Evolutionary conservation across 2,888 invertebrate genomes (phyloP), one percentile per base, ranked within the genome.

Genomic region (Chaitophorus viminalis): DNA sequence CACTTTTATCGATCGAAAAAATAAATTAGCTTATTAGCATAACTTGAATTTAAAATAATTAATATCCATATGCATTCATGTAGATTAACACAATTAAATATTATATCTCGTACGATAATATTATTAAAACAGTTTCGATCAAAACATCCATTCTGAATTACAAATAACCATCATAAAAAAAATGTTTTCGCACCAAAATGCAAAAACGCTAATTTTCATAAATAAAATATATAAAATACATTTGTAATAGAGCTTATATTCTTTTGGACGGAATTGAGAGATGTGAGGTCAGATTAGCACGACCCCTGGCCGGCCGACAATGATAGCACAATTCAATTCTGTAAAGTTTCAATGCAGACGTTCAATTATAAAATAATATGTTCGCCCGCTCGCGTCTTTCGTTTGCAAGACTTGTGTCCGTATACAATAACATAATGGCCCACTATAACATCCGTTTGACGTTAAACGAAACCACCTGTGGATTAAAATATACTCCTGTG

Each of bases 391-490:
- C 46, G 14, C 46, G 14, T 46, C 14, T 46, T 46, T 14, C 11
- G 46, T 46, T 46, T 14, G 39, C 14, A 46, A 14, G 0, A 14
- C 11, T 14, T 6, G 3, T 36, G 36, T 36, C 6, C 6, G 36
- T 36, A 36, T 36, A 36, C 3, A 5, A 36, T 36, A 3, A 36
- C 6, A 36, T 36, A 3, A 36, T 36, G 6, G 3, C 6, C 36
- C 6, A 6, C 36, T 36, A 36, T 36, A 36, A 31, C 33, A 6
- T 36, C 33, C n/a, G 75, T 4, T 6, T 1, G 11, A 9, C 25
- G 46, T 78, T 36, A n/a, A 21, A 36, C 33, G 8, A 36, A 46
- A 82, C 84, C 25, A 84, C 76, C 31, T 84, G 84, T 84, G 31
- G 84, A 84, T 76, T 65, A 31, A 0, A 74, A n/a, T 9, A n/a